Conservation (phyloP, 2,113 vertebrate species). For the Isichthys henryi region DNA sequence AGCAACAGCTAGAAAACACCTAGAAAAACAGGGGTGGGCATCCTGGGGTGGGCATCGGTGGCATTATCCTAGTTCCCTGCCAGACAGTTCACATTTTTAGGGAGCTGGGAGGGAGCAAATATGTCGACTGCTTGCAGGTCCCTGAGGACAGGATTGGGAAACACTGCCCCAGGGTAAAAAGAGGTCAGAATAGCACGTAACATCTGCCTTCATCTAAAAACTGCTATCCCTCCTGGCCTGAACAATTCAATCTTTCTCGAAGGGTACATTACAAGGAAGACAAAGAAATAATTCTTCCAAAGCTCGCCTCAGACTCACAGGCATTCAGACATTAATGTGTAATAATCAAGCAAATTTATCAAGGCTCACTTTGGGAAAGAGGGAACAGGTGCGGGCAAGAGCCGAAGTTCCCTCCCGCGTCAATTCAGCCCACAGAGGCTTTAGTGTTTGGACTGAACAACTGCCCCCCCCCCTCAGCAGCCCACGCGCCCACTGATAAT, state of each 20-base stretch:
- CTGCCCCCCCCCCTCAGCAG: constrained; percentile 14
- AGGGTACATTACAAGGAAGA: constrained; percentile 25
- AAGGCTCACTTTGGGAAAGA: constrained; percentile 16
- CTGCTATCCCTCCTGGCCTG: not conserved
- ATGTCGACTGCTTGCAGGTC: not conserved
- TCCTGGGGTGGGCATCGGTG: too few relatives aligned
- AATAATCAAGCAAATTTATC: constrained; percentile 41
- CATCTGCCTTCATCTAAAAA: not conserved
- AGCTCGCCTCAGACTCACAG: constrained; percentile 44
- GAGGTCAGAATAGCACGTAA: not conserved
- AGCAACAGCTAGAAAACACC: not conserved
- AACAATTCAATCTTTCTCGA: not conserved
- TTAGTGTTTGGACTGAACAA: constrained; percentile 24
- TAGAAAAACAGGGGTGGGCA: too few relatives aligned
- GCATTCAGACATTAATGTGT: constrained; percentile 48
- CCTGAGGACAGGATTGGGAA: not conserved
- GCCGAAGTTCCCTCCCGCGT: constrained; percentile 10
- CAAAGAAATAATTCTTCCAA: constrained; percentile 40
- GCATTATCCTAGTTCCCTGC: not conserved
- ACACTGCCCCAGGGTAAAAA: not conserved
- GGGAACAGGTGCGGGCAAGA: not conserved
- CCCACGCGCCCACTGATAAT: constrained; percentile 9
- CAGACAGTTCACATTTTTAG: not conserved
- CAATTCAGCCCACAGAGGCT: constrained; percentile 17
- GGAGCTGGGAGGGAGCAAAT: not conserved